Conservation (phyloP, 2,888 invertebrate genomes). For the Eutolmus rufibarbis region DNA sequence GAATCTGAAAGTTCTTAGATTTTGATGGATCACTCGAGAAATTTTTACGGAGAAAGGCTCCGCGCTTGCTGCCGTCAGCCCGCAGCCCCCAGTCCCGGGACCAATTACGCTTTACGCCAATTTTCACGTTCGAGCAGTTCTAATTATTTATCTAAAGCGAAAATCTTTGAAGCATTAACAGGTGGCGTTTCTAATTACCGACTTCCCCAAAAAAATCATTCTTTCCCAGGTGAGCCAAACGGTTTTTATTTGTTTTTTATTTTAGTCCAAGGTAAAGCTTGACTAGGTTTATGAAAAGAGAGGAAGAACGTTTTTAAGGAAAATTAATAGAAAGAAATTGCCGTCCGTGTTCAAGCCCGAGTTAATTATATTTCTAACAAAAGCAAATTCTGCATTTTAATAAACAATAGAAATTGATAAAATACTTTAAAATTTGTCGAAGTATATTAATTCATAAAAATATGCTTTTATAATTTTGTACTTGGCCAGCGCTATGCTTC, state of each 20-base stretch:
- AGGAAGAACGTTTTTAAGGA: no score
- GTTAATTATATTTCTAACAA: no score
- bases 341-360: no score
- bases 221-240: neutral
- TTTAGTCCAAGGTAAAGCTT: no score
- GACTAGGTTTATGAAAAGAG: no score
- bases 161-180: slow-evolving; percentile 17
- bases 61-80: neutral
- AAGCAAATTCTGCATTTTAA: no score
- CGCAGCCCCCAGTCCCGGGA: neutral
- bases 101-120: neutral
- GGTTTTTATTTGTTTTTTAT: neutral
- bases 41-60: neutral
- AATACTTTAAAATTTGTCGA: no score
- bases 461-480: no score
- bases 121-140: neutral
- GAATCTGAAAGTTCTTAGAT: slow-evolving; percentile 44
- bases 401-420: no score
- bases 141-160: neutral
- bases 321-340: no score
- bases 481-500: no score
- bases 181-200: slow-evolving; percentile 15
- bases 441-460: no score
- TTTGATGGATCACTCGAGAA: slow-evolving; percentile 46
- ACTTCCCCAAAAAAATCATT: neutral